These are phyloP conservation scores for Drosophila mettleri DNA, from an alignment of 2,888 invertebrate species.

Conservation along the genomic window DNA sequence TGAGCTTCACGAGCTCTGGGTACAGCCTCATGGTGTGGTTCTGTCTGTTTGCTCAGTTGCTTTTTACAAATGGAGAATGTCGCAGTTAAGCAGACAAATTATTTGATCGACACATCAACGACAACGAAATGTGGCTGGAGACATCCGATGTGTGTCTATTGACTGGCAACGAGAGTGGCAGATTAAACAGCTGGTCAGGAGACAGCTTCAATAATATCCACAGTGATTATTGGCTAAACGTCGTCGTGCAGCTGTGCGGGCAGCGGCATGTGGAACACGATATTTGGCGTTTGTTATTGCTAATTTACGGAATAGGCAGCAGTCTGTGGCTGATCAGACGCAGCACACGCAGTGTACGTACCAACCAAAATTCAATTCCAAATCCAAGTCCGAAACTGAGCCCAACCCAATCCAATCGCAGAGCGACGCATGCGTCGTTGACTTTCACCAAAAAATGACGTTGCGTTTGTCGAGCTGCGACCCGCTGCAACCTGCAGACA, in stretches of 20 bases:
- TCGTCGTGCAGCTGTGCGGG: constrained; percentile 62
- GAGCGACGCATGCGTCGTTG: constrained; percentile 20
- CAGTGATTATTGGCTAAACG: constrained; percentile 59
- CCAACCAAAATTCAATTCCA: constrained; percentile 33
- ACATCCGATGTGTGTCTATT: constrained; percentile 51
- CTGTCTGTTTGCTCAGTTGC: constrained; percentile 47
- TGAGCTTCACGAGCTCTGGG: constrained; percentile 29
- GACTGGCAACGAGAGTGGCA: constrained; percentile 50
- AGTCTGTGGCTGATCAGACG: constrained; percentile 69
- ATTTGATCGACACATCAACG: constrained; percentile 15
- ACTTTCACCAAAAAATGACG: constrained; percentile 80
- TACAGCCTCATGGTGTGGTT: constrained; percentile 23
- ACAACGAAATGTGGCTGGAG: constrained; percentile 54
- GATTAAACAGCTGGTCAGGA: constrained; percentile 39
- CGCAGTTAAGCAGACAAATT: constrained; percentile 28
- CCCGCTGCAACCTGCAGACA: constrained; percentile 66
- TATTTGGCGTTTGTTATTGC: constrained; percentile 79
- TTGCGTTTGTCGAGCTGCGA: constrained; percentile 56
- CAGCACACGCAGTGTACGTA: constrained; percentile 75
- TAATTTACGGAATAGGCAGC: constrained; percentile 76
- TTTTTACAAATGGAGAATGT: constrained; percentile 54
- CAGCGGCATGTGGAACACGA: constrained; percentile 63
- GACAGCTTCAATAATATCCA: constrained; percentile 13
- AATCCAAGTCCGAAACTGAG: constrained; percentile 28
- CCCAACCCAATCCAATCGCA: constrained; percentile 46